Evolutionary conservation across 2,113 vertebrate species (phyloP), one percentile per base, ranked within the genome.

Genomic region (Peucedramus taeniatus): DNA sequence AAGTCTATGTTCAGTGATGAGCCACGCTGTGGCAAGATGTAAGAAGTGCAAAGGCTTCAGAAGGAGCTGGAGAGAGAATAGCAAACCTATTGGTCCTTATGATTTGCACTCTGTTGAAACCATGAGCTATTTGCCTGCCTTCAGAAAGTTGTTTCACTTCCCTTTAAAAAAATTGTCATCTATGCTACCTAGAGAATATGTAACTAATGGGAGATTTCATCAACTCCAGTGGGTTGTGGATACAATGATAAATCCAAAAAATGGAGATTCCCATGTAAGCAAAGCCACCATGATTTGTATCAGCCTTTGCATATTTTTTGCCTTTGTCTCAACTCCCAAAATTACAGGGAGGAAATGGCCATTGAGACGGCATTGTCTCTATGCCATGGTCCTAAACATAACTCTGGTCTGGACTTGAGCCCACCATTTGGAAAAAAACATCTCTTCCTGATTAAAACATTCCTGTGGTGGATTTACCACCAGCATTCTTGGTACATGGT

Each of bases 371-470:
- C 68, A 77, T 45, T 53, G 31, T 65, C 78, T 90, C 30, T 93
- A 30, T 69, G 83, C 49, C 39, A 30, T 31, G 31, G 68, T 85
- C 66, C 77, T 85, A 76, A 89, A 95, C 63, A 63, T 63, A 88
- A 15, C 68, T 90, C 63, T 85, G 71, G 63, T 75, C 79, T 96
- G 93, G 85, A 93, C 35, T 66, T 51, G 75, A 90, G 84, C 75
- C 85, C 75, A 83, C 75, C 84, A 80, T 87, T 95, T 86, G 86
- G 89, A 50, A 88, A 81, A 49, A 56, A 56, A 61, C 85, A 91
- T 77, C 84, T 66, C 71, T 64, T 91, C 82, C 79, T 81, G 79
- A 94, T 96, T 95, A 94, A 83, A 93, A 64, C 51, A 92, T 93
- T 91, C 90, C 68, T 90, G 84, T 88, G 93, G 82, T 86, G 68